These are phyloP conservation scores for Galaxias olidus DNA, from an alignment of 2,797 vertebrate genomes.

Conservation along the genomic window DNA sequence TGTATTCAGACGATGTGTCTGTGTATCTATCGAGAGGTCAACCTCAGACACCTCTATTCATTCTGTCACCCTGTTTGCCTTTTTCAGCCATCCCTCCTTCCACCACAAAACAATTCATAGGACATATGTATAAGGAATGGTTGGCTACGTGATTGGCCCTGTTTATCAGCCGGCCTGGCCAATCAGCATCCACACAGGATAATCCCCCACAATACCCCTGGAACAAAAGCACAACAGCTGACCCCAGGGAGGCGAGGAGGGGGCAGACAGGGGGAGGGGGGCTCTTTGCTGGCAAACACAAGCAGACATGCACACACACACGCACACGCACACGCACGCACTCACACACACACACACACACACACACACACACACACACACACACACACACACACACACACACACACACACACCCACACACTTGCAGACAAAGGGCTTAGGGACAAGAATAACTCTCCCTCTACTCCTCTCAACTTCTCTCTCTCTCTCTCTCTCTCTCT, in stretches of 20 bases:
- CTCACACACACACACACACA: background rate
- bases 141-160: constrained; percentile 88
- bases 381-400: background rate
- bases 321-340: background rate
- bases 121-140: constrained; percentile 85
- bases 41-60: background rate
- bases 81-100: constrained; percentile 36
- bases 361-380: background rate
- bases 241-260: constrained; percentile 88
- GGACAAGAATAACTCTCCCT: constrained; percentile 82
- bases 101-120: constrained; percentile 47
- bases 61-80: constrained; percentile 42
- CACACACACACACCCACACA: background rate
- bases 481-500: constrained; percentile 17
- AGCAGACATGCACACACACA: constrained; percentile 84
- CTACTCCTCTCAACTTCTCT: constrained; percentile 22
- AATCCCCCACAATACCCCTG: constrained; percentile 97
- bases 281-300: constrained; percentile 90
- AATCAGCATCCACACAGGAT: constrained; percentile 88
- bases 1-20: background rate
- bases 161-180: constrained; percentile 93
- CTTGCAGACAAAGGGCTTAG: constrained; percentile 87
- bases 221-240: constrained; percentile 99
- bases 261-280: constrained; percentile 35
- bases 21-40: constrained; percentile 2